Evolutionary conservation across 2,113 vertebrate genomes (phyloP).

Genomic region (Syrmaticus mikado): DNA sequence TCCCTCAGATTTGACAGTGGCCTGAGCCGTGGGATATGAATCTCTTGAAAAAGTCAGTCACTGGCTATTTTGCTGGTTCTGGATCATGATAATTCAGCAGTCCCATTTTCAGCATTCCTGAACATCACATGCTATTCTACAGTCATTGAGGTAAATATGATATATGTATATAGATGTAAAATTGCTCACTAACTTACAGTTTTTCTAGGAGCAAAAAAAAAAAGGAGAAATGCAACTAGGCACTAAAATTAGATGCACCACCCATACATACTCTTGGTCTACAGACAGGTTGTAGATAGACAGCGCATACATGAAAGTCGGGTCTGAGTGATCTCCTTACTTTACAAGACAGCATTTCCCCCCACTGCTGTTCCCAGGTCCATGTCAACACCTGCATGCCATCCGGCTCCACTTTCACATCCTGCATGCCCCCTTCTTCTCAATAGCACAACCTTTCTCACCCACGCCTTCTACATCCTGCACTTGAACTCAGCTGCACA

Average conservation of each 20-base stretch:
- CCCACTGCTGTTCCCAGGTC: not conserved
- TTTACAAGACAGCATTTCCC: not conserved
- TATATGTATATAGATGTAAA: not conserved
- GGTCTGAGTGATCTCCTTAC: not conserved
- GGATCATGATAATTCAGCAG: not conserved
- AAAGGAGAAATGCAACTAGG: not conserved
- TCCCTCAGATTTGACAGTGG: not conserved
- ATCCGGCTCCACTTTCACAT: not conserved
- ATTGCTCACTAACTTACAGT: not conserved
- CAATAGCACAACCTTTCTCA: not conserved
- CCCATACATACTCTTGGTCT: not conserved
- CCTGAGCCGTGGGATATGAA: not conserved
- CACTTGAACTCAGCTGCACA: not conserved
- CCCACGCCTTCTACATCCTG: not conserved
- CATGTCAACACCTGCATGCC: not conserved
- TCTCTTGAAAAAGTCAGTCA: not conserved
- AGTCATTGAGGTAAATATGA: not conserved
- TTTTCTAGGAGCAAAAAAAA: not conserved
- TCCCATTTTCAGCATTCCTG: not conserved
- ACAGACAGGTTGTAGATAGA: not conserved
- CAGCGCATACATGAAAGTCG: not conserved
- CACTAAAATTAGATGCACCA: not conserved
- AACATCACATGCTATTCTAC: not conserved
- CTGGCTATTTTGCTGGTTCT: not conserved
- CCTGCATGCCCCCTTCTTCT: not conserved